Evolutionary conservation across 1,140 invertebrate species (phyloP).

Genomic region (Heliothis virescens): DNA sequence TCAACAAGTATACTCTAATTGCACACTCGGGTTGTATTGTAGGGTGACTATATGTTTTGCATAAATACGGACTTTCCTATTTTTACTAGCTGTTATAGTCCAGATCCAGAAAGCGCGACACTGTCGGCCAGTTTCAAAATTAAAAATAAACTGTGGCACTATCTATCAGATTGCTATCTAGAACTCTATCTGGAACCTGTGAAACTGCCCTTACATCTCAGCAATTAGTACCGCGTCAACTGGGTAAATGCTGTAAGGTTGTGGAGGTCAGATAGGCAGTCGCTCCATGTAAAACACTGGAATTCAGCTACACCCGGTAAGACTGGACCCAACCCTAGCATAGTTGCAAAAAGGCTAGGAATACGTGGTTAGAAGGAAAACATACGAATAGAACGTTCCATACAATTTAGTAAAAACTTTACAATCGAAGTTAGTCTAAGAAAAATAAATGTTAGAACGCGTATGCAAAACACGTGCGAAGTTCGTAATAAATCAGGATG

Average conservation of each 20-base stretch:
- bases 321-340: too few species aligned
- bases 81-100: background rate
- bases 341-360: background rate
- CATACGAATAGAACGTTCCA: background rate
- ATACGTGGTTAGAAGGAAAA: background rate
- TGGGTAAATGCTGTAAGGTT: too few species aligned
- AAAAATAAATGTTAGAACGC: background rate
- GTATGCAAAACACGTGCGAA: background rate
- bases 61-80: background rate
- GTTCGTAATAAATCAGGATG: background rate
- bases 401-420: background rate
- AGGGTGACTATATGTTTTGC: slow-evolving; percentile 36
- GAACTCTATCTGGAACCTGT: too few species aligned
- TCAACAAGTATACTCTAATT: slow-evolving; percentile 70
- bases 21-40: slow-evolving; percentile 58
- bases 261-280: too few species aligned
- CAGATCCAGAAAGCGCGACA: too few species aligned
- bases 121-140: too few species aligned
- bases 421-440: background rate
- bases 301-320: too few species aligned
- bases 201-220: too few species aligned
- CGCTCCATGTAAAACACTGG: too few species aligned
- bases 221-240: background rate
- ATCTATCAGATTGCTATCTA: too few species aligned
- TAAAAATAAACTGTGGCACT: too few species aligned